Evolutionary conservation across 1,140 invertebrate species (phyloP), one percentile per base, ranked within the genome.

Genomic region (Macrostomum lignano): DNA sequence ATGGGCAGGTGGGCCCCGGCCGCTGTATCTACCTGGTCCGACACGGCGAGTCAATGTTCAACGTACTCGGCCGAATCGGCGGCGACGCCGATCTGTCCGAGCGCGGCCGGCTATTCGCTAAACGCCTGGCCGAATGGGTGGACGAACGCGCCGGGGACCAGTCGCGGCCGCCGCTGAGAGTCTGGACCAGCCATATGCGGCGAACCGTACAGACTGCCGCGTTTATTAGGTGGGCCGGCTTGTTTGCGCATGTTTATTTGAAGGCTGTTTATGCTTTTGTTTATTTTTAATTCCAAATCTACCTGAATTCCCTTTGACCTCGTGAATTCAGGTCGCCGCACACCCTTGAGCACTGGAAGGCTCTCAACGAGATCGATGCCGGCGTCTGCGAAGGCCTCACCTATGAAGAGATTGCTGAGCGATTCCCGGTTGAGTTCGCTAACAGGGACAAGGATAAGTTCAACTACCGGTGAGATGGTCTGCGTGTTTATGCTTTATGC

Each of bases 331-430:
- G n/a, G n/a, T n/a, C n/a, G n/a, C n/a, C n/a, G n/a, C n/a, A n/a
- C n/a, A n/a, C n/a, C n/a, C 28, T 9, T 9, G 86, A 96, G 60
- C 66, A 86, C 47, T 66, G 82, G 67, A 94, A 94, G 58, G 81
- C 84, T 7, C 62, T 98, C 1, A 96, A 96, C 58, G 91, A 98
- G 64, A 94, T 98, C 40, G 82, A 98, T 62, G 88, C 88, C 31
- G 88, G 91, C 30, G 91, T 91, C 38, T 98, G 88, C 59, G 91
- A 98, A 57, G 84, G 88, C 52, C 82, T 98, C 74, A 94, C 86
- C 0, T 98, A 99, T 46, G 79, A 88, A 48, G 82, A 96, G 58
- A 98, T 99, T 38, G 70, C 78, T 40, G 67, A 70, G 31, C 73
- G 78, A 45, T 93, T 77, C 59, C 91, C 91, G 1, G 73, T 76